Base-by-base conservation (phyloP, 2,888 invertebrate genomes). In the Amphiduros pacificus region DNA sequence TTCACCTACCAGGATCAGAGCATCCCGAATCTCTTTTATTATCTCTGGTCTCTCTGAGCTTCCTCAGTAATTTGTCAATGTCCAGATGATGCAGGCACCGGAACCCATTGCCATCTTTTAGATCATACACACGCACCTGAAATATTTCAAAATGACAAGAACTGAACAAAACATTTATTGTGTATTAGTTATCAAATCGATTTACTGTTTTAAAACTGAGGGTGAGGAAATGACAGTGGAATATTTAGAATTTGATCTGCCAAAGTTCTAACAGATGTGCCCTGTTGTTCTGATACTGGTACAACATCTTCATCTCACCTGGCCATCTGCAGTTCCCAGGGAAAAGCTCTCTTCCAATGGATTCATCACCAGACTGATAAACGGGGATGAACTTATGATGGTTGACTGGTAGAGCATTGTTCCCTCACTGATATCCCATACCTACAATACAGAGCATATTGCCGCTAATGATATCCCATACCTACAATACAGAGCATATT, bases 71-170 rank as follows among this genome's bases (percentile, higher is more conserved):
- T 66, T 74, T 75, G 20, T 61, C 66, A 2, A 75, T 68, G 69
- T 78, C 75, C 44, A 76, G 28, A 44, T 75, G 75, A 64, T 76
- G 71, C 9, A 79, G 69, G 61, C 73, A 72, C 24, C 78, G 58
- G 60, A 79, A 79, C 22, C 72, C 74, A 62, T 77, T 76, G 4
- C 76, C 75, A 66, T 78, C 78, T 11, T 72, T 73, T 52, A 78
- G 66, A 60, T 78, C 78, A 71, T 73, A 76, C 5, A 76, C 67
- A 59, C 76, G 69, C 1, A 77, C 67, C 74, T 74, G 58, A 24
- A 63, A 62, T n/a, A n/a, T 17, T 41, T 20, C 40, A 31, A n/a
- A 40, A n/a, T 26, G 9, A 50, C 26, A 22, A 5, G 20, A 24
- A 24, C 24, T 36, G 9, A 36, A 36, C 9, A 11, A 11, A 36